Conservation (phyloP, 2,888 invertebrate genomes). For the Spisula solida region DNA sequence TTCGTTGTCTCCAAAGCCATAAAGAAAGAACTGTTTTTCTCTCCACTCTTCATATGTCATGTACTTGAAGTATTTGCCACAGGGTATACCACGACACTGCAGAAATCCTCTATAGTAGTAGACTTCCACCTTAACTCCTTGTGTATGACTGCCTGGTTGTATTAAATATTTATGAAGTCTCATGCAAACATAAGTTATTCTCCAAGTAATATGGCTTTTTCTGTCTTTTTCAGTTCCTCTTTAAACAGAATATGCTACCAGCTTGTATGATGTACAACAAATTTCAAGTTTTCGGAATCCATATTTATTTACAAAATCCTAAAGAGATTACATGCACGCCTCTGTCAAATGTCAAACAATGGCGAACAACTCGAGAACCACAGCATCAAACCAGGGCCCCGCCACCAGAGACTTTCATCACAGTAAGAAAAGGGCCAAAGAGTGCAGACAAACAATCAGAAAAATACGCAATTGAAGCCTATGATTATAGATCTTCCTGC, state of each 20-base stretch:
- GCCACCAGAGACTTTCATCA: constrained; percentile 38
- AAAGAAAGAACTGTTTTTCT: too few species aligned
- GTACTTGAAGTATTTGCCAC: too few species aligned
- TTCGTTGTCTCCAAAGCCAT: too few species aligned
- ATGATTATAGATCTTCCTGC: constrained; percentile 32
- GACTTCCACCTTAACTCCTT: too few species aligned
- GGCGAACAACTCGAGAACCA: constrained; percentile 25
- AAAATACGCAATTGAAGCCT: constrained; percentile 62
- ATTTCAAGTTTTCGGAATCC: constrained; percentile 82
- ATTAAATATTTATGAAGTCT: too few species aligned
- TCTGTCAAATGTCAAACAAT: constrained; percentile 47
- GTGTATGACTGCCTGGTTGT: too few species aligned
- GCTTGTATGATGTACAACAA: constrained; percentile 81
- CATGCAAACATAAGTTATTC: background rate
- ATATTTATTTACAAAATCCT: constrained; percentile 81
- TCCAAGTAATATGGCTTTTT: background rate
- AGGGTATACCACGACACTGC: too few species aligned
- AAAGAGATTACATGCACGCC: constrained; percentile 69
- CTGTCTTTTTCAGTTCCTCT: constrained; percentile 78
- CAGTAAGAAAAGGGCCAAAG: constrained; percentile 25
- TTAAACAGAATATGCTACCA: constrained; percentile 80
- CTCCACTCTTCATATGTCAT: too few species aligned
- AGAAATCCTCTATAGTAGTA: too few species aligned
- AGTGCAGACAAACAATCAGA: constrained; percentile 39
- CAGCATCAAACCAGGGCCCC: background rate